Percentiles rank a stretch among this genome's conserved stretches.
Conservation (phyloP, 2,888 invertebrate species). For the Ditula angustiorana region DNA sequence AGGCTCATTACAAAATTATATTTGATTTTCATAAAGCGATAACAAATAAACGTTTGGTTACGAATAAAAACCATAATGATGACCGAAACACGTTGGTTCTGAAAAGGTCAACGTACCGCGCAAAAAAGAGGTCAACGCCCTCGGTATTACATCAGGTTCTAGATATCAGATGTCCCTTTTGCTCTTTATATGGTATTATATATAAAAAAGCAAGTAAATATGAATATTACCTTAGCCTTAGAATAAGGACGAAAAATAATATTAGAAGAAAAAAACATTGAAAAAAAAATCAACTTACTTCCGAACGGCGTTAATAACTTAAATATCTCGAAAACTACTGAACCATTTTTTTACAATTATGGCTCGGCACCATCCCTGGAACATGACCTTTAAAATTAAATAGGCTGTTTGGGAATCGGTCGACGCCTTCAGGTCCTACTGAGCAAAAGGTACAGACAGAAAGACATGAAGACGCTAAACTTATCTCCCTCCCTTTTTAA, state of each 20-base stretch:
- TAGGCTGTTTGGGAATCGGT: background rate
- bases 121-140: slow-evolving; percentile 78
- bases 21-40: slow-evolving; percentile 36
- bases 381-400: background rate
- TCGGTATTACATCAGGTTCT: slow-evolving; percentile 61
- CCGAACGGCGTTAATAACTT: no score
- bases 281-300: no score
- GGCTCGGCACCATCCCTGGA: background rate
- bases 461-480: no score
- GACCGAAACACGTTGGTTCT: slow-evolving; percentile 67
- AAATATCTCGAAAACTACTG: no score
- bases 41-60: slow-evolving; percentile 22
- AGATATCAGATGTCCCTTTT: slow-evolving; percentile 13
- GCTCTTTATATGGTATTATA: background rate
- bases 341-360: background rate
- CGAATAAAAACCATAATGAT: slow-evolving; percentile 35
- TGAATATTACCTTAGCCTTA: background rate
- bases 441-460: background rate
- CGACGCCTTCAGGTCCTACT: background rate
- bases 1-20: slow-evolving; percentile 1
- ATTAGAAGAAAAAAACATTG: background rate
- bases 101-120: slow-evolving; percentile 73
- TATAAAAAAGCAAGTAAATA: background rate
- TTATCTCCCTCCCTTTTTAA: no score
- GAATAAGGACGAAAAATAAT: background rate